Conservation (phyloP, 2,888 invertebrate species). For the Lamellibrachia columna region DNA sequence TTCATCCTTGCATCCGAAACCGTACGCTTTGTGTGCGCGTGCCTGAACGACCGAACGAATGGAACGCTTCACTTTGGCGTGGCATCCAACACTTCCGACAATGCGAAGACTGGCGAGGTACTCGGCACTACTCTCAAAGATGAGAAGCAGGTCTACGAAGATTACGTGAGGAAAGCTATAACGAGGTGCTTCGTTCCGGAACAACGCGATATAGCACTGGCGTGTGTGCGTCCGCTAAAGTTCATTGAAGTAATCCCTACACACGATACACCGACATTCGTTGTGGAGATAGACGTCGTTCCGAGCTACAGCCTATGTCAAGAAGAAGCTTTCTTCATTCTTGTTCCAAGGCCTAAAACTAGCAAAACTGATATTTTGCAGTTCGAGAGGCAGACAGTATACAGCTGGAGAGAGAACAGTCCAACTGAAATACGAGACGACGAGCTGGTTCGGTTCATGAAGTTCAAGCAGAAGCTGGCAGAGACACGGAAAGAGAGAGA, state of each 20-base stretch:
- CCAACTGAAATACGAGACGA: neutral
- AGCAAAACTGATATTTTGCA: neutral
- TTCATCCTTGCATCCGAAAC: conserved; percentile 14
- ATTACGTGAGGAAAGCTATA: conserved; percentile 31
- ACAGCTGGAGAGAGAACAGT: conserved; percentile 19
- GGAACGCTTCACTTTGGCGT: conserved; percentile 42
- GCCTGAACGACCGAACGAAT: conserved; percentile 42
- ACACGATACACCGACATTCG: conserved; percentile 17
- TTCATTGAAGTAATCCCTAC: conserved; percentile 36
- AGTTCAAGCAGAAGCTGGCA: conserved; percentile 13
- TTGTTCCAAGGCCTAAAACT: conserved; percentile 20
- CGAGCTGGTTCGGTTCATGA: neutral
- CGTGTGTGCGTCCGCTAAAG: conserved; percentile 34
- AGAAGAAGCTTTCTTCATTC: conserved; percentile 28
- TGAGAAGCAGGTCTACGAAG: conserved; percentile 29
- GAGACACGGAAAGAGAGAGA: conserved; percentile 19
- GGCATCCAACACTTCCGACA: conserved; percentile 20
- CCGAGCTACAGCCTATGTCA: conserved; percentile 22
- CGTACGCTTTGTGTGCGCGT: conserved; percentile 34
- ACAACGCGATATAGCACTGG: conserved; percentile 34
- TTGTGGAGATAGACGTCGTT: conserved; percentile 33
- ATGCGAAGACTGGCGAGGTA: conserved; percentile 32
- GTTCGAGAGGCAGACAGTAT: conserved; percentile 14
- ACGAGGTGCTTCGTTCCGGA: conserved; percentile 34
- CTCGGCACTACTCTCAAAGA: conserved; percentile 24